Percentiles rank a stretch among this genome's conserved stretches.
Evolutionary conservation across 2,888 invertebrate genomes (phyloP).

Genomic region (Napeogenes inachia): DNA sequence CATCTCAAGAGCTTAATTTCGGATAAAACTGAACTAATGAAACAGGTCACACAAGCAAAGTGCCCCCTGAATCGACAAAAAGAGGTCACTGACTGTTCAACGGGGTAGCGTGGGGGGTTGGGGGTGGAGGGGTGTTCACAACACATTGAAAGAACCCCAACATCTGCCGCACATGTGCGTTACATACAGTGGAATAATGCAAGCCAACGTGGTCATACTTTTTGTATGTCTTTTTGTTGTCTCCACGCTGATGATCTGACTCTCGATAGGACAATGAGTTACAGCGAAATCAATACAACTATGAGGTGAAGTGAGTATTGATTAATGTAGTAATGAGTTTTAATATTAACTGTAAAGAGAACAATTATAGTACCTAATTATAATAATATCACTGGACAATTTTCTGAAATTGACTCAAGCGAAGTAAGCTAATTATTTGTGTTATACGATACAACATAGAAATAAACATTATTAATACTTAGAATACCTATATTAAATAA

Average conservation of each 20-base stretch:
- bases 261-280: constrained; percentile 66
- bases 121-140: constrained; percentile 57
- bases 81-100: constrained; percentile 71
- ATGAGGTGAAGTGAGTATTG: constrained; percentile 39
- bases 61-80: constrained; percentile 54
- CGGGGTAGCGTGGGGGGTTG: constrained; percentile 46
- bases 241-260: constrained; percentile 68
- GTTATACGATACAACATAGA: too few relatives aligned
- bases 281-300: constrained; percentile 62
- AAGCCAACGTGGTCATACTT: constrained; percentile 48
- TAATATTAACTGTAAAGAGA: too few relatives aligned
- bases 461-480: too few relatives aligned
- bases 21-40: constrained; percentile 30
- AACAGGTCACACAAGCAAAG: constrained; percentile 61
- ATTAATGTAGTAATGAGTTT: constrained; percentile 32
- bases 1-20: constrained; percentile 9
- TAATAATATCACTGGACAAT: too few relatives aligned
- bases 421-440: too few relatives aligned
- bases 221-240: constrained; percentile 69
- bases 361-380: too few relatives aligned
- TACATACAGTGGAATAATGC: constrained; percentile 66
- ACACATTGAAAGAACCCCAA: constrained; percentile 71
- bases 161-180: constrained; percentile 75
- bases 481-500: too few relatives aligned
- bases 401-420: too few relatives aligned